Evolutionary conservation across 1,140 invertebrate species (phyloP).

Genomic region (Pseudoatta argentina): DNA sequence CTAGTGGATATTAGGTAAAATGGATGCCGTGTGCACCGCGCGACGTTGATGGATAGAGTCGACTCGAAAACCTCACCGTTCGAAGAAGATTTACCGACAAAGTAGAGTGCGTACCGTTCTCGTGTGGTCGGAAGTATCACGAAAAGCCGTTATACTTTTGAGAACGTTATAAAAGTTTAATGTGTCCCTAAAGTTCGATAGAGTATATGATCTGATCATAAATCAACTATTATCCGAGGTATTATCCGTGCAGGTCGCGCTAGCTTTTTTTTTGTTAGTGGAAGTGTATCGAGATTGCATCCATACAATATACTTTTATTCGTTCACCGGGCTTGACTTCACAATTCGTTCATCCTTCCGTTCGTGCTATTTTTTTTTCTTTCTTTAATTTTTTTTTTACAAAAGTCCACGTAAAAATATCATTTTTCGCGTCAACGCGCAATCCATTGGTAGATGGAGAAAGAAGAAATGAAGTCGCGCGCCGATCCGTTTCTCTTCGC

Average conservation of each 20-base stretch:
- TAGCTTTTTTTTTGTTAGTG: slow-evolving; percentile 43
- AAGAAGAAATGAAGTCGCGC: neutral
- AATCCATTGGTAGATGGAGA: neutral
- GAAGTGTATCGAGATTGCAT: slow-evolving; percentile 48
- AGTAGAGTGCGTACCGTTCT: slow-evolving; percentile 55
- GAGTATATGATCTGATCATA: slow-evolving; percentile 80
- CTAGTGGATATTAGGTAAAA: slow-evolving; percentile 65
- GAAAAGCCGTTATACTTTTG: slow-evolving; percentile 59
- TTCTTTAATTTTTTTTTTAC: neutral
- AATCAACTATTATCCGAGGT: slow-evolving; percentile 75
- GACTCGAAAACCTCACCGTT: slow-evolving; percentile 55
- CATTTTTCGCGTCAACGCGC: neutral
- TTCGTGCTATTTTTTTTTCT: neutral
- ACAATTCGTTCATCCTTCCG: slow-evolving; percentile 9
- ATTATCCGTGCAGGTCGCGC: slow-evolving; percentile 60
- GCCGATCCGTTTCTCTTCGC: slow-evolving; percentile 1
- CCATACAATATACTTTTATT: slow-evolving; percentile 36
- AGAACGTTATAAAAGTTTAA: slow-evolving; percentile 81
- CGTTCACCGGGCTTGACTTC: slow-evolving; percentile 11
- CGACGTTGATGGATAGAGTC: slow-evolving; percentile 73
- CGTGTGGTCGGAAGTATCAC: slow-evolving; percentile 11
- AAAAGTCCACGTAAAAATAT: slow-evolving; percentile 50
- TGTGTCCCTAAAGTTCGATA: slow-evolving; percentile 81
- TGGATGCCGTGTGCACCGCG: slow-evolving; percentile 56
- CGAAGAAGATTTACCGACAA: slow-evolving; percentile 66